phyloP scores from a whole-genome alignment of 2,888 invertebrate species.

The Synergus gifuensis region DNA sequence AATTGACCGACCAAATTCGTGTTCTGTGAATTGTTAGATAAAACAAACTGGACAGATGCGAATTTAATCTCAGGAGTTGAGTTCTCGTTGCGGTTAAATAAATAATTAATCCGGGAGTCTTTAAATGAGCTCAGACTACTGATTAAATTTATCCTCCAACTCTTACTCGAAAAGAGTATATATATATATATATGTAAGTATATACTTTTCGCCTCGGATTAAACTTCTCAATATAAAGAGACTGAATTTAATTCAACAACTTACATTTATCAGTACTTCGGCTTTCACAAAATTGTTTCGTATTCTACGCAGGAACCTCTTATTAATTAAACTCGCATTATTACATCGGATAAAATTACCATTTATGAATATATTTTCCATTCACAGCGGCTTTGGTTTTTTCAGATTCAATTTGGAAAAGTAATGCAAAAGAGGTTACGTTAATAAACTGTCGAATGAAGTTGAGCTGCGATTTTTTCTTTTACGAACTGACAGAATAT shows the following conservation, averaged over 20 bases:
- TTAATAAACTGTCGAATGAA: not conserved
- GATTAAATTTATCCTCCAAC: not conserved
- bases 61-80: conserved; percentile 27
- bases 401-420: not conserved
- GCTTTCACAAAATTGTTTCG: not conserved
- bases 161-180: not conserved
- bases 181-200: too few species aligned
- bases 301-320: not conserved
- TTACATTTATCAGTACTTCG: not conserved
- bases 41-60: conserved; percentile 10
- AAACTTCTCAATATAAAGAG: not conserved
- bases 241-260: not conserved
- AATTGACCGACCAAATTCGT: conserved; percentile 21
- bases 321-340: not conserved
- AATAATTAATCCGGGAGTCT: not conserved
- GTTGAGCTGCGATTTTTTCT: conserved; percentile 8
- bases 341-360: not conserved
- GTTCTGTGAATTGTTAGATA: conserved; percentile 24
- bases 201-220: not conserved
- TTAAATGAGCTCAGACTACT: not conserved
- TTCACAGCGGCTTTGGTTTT: not conserved
- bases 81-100: not conserved
- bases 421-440: not conserved
- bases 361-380: not conserved
- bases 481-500: conserved; percentile 2